Conservation (phyloP, 2,797 vertebrate species). For the Rhynchotus rufescens region DNA sequence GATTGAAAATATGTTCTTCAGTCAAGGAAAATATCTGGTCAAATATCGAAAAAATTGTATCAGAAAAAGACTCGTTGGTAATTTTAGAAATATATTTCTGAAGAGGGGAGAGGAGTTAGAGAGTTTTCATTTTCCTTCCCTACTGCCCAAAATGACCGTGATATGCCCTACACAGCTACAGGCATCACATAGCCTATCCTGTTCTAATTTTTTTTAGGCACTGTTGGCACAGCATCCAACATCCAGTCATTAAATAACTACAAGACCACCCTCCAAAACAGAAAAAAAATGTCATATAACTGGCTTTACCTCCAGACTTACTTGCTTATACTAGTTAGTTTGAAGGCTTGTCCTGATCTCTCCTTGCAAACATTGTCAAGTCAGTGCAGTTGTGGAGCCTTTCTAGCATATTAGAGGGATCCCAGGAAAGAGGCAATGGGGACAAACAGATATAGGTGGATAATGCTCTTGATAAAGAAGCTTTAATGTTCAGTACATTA, state of each 20-base stretch:
- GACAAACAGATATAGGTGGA: background rate
- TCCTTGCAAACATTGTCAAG: background rate
- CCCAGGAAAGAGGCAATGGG: background rate
- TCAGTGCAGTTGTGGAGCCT: background rate
- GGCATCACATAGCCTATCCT: background rate
- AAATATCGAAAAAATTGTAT: background rate
- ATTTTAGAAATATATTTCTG: background rate
- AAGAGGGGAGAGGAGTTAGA: background rate
- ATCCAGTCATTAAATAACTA: background rate
- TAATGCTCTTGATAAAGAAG: background rate
- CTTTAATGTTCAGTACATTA: background rate
- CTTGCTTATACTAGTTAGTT: background rate
- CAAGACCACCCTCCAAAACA: background rate
- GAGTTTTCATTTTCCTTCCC: background rate
- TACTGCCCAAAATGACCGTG: background rate
- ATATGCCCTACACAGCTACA: background rate
- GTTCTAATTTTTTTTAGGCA: background rate
- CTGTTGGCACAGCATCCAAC: background rate
- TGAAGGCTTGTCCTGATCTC: background rate
- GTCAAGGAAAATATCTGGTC: background rate
- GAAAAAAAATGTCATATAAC: background rate
- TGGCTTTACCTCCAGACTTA: background rate
- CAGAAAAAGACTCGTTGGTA: background rate
- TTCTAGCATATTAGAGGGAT: background rate
- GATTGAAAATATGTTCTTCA: constrained; percentile 13